These are phyloP conservation scores for Gonioctena quinquepunctata DNA, from an alignment of 1,140 invertebrate species.

Conservation along the genomic window DNA sequence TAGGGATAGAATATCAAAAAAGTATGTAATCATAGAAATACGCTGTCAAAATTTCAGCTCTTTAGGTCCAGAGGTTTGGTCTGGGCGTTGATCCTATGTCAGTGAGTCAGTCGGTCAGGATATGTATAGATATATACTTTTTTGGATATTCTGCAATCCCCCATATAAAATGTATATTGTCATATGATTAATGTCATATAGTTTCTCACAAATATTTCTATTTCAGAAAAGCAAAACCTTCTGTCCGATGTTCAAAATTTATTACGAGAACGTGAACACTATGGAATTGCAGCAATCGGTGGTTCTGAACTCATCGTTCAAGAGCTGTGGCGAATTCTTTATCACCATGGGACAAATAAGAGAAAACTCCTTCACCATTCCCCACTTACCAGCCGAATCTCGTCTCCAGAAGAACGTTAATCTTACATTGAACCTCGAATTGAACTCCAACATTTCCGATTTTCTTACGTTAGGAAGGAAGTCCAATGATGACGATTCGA, in stretches of 20 bases:
- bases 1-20: too few species aligned
- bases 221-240: conserved; percentile 1
- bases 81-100: too few species aligned
- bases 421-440: conserved; percentile 12
- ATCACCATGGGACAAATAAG: conserved; percentile 18
- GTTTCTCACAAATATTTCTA: background rate
- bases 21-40: too few species aligned
- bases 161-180: too few species aligned
- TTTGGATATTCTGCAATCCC: too few species aligned
- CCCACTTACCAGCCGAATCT: background rate
- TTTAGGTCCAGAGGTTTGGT: too few species aligned
- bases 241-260: conserved; percentile 21
- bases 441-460: conserved; percentile 1
- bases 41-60: too few species aligned
- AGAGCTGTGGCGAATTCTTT: conserved; percentile 16
- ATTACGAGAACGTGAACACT: conserved; percentile 24
- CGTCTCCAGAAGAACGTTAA: background rate
- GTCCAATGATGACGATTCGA: background rate
- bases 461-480: conserved; percentile 23
- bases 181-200: too few species aligned
- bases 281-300: conserved; percentile 11
- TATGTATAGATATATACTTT: too few species aligned
- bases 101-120: too few species aligned
- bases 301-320: conserved; percentile 24
- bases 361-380: background rate